A percentile compares a stretch with the other conserved stretches of the same genome.
phyloP scores from a whole-genome alignment of 1,140 invertebrate species.

The Dreissena polymorpha region DNA sequence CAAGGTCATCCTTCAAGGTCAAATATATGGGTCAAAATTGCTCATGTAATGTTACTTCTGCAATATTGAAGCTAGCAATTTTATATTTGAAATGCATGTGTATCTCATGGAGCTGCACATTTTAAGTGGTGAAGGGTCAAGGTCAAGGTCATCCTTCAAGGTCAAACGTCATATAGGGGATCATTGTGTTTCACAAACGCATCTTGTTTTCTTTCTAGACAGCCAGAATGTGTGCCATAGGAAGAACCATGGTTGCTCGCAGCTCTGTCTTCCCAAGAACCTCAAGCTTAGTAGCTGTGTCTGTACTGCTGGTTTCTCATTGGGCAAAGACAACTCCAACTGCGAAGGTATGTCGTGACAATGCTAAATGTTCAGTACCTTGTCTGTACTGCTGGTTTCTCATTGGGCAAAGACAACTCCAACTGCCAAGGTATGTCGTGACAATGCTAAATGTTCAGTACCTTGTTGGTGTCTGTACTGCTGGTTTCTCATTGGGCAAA shows the following conservation, averaged over 20 bases:
- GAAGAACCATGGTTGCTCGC: conserved; percentile 87
- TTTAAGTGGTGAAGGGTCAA: too few species aligned
- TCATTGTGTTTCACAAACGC: too few species aligned
- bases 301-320: conserved; percentile 88
- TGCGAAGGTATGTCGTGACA: conserved; percentile 80
- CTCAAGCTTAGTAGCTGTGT: conserved; percentile 83
- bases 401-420: conserved; percentile 80
- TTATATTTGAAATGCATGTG: too few species aligned
- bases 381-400: conserved; percentile 89
- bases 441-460: not conserved
- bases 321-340: conserved; percentile 80
- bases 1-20: too few species aligned
- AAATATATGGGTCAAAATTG: too few species aligned
- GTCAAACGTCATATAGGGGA: too few species aligned
- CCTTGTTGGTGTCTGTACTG: conserved; percentile 86
- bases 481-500: conserved; percentile 84
- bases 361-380: not conserved
- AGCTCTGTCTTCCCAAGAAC: conserved; percentile 88
- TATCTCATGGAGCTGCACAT: too few species aligned
- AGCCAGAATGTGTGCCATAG: conserved; percentile 87
- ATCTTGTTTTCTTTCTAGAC: too few species aligned
- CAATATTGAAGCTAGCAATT: too few species aligned
- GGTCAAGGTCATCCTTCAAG: too few species aligned
- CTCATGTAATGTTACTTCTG: too few species aligned
- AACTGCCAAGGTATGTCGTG: conserved; percentile 79